A percentile compares a stretch with the other conserved stretches of the same genome.
Conservation (phyloP, 2,113 vertebrate genomes). For the Argyrosomus japonicus region DNA sequence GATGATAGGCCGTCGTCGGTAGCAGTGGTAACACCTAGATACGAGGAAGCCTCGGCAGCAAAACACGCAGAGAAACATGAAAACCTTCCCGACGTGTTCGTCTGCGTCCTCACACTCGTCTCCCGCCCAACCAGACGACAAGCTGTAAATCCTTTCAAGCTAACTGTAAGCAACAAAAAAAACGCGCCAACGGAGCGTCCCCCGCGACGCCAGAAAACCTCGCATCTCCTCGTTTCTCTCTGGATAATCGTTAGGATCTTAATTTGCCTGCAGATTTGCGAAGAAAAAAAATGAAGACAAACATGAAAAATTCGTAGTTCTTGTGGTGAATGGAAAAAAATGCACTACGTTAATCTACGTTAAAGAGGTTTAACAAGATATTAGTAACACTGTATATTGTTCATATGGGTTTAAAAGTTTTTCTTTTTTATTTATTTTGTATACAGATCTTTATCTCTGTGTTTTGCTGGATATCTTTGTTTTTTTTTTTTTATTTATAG, state of each 20-base stretch:
- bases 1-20: slow-evolving; percentile 5
- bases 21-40: background rate
- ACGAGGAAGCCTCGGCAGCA: background rate
- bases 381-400: slow-evolving; percentile 83
- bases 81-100: background rate
- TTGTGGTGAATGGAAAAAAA: slow-evolving; percentile 67
- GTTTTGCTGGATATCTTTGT: slow-evolving; percentile 71
- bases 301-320: slow-evolving; percentile 34
- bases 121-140: background rate
- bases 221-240: slow-evolving; percentile 14
- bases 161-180: slow-evolving; percentile 2
- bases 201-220: background rate
- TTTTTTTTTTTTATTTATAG: slow-evolving; percentile 84
- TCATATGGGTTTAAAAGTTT: slow-evolving; percentile 70
- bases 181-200: slow-evolving; percentile 35
- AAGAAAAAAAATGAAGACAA: slow-evolving; percentile 20
- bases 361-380: slow-evolving; percentile 71
- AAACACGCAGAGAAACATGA: background rate
- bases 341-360: slow-evolving; percentile 78
- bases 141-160: slow-evolving; percentile 33
- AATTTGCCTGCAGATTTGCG: slow-evolving; percentile 66
- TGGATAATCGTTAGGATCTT: slow-evolving; percentile 36
- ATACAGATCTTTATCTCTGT: slow-evolving; percentile 81
- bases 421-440: slow-evolving; percentile 85
- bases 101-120: background rate